Conservation (phyloP, 2,113 vertebrate genomes). For the Sitta europaea region DNA sequence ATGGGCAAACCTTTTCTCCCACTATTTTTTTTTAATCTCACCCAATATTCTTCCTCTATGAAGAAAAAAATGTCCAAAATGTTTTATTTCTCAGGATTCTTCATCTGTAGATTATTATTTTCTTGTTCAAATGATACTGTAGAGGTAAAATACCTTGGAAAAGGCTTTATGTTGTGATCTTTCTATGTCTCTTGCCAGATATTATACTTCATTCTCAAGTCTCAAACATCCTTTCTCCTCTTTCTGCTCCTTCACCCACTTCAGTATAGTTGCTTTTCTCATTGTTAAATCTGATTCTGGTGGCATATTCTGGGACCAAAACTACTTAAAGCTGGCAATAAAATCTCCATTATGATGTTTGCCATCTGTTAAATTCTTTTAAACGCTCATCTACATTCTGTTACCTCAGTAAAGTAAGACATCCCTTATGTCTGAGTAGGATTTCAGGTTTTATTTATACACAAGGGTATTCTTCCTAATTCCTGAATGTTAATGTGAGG, state of each 20-base stretch:
- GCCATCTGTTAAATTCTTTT: not conserved
- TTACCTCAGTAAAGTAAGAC: not conserved
- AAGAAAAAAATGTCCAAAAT: not conserved
- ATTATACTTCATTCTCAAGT: not conserved
- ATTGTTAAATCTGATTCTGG: not conserved
- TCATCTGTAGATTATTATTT: not conserved
- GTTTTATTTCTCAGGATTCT: not conserved
- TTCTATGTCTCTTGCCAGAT: not conserved
- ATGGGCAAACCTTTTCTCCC: not conserved
- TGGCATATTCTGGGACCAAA: not conserved
- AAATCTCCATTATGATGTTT: not conserved
- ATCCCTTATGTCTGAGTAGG: not conserved
- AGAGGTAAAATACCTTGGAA: not conserved
- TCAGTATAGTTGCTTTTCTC: not conserved
- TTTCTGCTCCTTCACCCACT: not conserved
- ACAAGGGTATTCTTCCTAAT: not conserved
- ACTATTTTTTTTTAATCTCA: not conserved
- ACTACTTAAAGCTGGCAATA: not conserved
- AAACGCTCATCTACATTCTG: not conserved
- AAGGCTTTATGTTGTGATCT: not conserved
- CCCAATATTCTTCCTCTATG: not conserved
- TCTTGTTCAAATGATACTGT: not conserved
- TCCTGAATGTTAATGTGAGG: not conserved
- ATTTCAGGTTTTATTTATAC: not conserved
- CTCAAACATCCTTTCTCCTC: not conserved